Conservation (phyloP, 2,888 invertebrate species). For the Luperina testacea region DNA sequence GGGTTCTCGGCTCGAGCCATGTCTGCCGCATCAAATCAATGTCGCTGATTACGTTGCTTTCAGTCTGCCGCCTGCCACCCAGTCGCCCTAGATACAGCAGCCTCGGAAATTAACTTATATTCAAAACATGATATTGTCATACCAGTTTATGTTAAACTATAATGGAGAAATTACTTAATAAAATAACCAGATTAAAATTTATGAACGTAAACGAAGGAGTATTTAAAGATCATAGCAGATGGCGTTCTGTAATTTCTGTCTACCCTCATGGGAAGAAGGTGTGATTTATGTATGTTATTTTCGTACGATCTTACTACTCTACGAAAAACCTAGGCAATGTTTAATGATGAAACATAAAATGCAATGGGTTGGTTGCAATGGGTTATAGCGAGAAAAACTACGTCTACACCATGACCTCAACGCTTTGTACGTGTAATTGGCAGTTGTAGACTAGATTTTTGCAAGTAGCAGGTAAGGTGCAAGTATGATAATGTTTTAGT, state of each 20-base stretch:
- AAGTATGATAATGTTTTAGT: no score
- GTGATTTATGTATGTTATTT: background rate
- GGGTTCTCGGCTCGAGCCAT: conserved; percentile 47
- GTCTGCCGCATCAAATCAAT: conserved; percentile 62
- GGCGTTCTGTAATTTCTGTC: background rate
- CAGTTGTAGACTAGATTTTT: no score
- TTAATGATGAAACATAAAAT: no score
- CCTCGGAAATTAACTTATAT: conserved; percentile 53
- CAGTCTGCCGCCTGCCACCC: conserved; percentile 34
- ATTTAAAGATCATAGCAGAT: background rate
- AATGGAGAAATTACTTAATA: background rate
- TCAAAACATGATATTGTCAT: conserved; percentile 45
- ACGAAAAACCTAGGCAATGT: no score
- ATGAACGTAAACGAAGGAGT: background rate
- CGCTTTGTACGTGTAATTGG: no score
- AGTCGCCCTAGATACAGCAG: conserved; percentile 50
- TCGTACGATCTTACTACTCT: no score
- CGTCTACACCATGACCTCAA: no score
- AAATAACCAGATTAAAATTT: background rate
- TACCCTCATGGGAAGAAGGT: background rate
- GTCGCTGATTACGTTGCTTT: conserved; percentile 57
- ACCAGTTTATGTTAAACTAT: conserved; percentile 20
- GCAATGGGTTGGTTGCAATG: no score
- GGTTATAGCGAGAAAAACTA: no score
- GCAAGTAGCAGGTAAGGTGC: no score